These are phyloP conservation scores for Phoxinus phoxinus DNA, from an alignment of 2,113 vertebrate genomes.

Conservation along the genomic window DNA sequence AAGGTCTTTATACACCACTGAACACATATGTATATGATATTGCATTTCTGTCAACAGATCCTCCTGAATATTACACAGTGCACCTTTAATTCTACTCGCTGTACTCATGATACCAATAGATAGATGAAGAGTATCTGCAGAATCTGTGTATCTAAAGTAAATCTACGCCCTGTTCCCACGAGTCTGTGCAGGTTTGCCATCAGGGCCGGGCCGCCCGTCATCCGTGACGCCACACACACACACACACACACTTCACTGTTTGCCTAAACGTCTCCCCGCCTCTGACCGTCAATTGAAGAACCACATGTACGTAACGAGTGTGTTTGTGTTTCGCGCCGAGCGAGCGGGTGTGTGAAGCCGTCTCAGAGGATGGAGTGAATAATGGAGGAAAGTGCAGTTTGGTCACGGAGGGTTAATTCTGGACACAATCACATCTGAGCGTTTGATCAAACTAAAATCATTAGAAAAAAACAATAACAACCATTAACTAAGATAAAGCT, in stretches of 20 bases:
- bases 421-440: too few relatives aligned
- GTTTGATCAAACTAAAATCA: too few relatives aligned
- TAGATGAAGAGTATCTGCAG: background rate
- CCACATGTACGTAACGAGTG: background rate
- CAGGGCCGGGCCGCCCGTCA: background rate
- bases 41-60: too few relatives aligned
- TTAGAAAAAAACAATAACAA: too few relatives aligned
- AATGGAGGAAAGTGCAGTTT: too few relatives aligned
- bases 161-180: background rate
- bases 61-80: too few relatives aligned
- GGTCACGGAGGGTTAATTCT: too few relatives aligned
- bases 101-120: background rate
- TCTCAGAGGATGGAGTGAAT: too few relatives aligned
- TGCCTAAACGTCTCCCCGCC: background rate
- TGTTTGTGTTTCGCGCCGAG: background rate
- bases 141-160: background rate
- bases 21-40: too few relatives aligned
- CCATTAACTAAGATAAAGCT: too few relatives aligned
- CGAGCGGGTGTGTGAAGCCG: too few relatives aligned
- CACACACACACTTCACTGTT: background rate
- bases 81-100: background rate
- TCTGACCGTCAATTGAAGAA: background rate
- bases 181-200: constrained; percentile 22
- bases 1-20: too few relatives aligned
- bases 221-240: background rate